Percentiles rank a stretch among this genome's conserved stretches.
These are phyloP conservation scores for Planiliza haematocheilus DNA, from an alignment of 2,113 vertebrate genomes.

Conservation along the genomic window DNA sequence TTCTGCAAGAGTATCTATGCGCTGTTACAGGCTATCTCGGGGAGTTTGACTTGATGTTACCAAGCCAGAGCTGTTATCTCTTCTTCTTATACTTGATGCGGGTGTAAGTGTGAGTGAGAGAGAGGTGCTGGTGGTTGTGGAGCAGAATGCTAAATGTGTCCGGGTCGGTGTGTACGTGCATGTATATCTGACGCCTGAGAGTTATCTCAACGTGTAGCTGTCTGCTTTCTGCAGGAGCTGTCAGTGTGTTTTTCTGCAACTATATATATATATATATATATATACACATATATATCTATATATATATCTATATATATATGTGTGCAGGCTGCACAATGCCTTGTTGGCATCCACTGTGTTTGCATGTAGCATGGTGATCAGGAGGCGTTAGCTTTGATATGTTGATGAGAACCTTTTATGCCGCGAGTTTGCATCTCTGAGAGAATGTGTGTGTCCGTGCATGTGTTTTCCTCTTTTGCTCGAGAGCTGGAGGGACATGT, in stretches of 20 bases:
- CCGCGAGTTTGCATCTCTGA: background rate
- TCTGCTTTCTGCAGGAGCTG: conserved; percentile 52
- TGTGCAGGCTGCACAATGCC: conserved; percentile 15
- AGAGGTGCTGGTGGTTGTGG: conserved; percentile 9
- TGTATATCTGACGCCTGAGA: conserved; percentile 56
- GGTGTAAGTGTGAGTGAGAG: conserved; percentile 24
- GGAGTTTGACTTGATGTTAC: conserved; percentile 43
- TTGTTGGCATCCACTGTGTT: conserved; percentile 33
- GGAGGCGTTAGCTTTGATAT: conserved; percentile 71
- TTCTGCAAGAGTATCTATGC: conserved; percentile 37
- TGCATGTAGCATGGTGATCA: conserved; percentile 57
- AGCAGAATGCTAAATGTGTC: conserved; percentile 51
- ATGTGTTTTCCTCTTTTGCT: conserved; percentile 40
- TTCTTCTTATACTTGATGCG: conserved; percentile 25
- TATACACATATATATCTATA: conserved; percentile 12
- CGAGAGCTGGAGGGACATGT: conserved; percentile 37
- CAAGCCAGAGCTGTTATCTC: conserved; percentile 34
- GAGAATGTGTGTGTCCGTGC: conserved; percentile 15
- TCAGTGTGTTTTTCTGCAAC: conserved; percentile 19
- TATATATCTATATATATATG: conserved; percentile 12
- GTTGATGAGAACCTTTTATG: conserved; percentile 70
- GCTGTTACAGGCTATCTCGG: conserved; percentile 23
- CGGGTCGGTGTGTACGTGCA: conserved; percentile 27
- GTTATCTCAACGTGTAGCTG: conserved; percentile 53
- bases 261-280: no score